phyloP scores from a whole-genome alignment of 2,113 vertebrate species.

The Oncorhynchus mykiss region DNA sequence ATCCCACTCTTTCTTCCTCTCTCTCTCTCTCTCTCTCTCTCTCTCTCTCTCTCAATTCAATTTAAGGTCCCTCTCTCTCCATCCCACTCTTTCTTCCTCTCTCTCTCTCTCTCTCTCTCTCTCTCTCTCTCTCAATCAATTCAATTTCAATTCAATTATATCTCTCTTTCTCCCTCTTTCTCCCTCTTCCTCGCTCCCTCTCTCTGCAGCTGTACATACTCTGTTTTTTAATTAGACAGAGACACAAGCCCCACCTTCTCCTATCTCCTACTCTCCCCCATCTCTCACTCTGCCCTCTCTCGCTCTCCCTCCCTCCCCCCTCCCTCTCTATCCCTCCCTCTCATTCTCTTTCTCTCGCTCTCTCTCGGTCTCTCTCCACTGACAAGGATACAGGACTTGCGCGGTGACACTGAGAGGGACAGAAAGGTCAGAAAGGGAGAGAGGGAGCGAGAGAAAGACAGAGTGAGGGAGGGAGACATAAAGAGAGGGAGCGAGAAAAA shows the following conservation, averaged over 20 bases:
- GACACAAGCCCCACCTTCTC: slow-evolving; percentile 61
- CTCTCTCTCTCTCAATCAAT: slow-evolving; percentile 34
- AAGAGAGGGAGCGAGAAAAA: not conserved
- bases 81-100: not conserved
- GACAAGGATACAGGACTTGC: slow-evolving; percentile 60
- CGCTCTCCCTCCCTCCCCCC: not conserved
- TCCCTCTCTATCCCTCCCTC: slow-evolving; percentile 4
- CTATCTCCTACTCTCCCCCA: slow-evolving; percentile 48
- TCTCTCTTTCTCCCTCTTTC: not conserved
- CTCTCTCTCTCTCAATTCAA: slow-evolving; percentile 11
- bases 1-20: too few relatives aligned
- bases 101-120: not conserved
- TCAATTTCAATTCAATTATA: too few relatives aligned
- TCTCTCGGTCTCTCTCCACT: slow-evolving; percentile 27
- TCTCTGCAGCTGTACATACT: slow-evolving; percentile 73
- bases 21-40: not conserved
- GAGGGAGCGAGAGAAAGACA: not conserved
- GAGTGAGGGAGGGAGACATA: slow-evolving; percentile 14
- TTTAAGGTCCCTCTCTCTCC: not conserved
- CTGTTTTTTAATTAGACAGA: slow-evolving; percentile 78
- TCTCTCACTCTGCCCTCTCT: not conserved
- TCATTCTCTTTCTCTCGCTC: not conserved
- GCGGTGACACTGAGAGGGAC: slow-evolving; percentile 56
- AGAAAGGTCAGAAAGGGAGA: slow-evolving; percentile 46
- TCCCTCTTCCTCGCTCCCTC: slow-evolving; percentile 2